Evolutionary conservation across 2,888 invertebrate genomes (phyloP).

Genomic region (Gibbula magus): DNA sequence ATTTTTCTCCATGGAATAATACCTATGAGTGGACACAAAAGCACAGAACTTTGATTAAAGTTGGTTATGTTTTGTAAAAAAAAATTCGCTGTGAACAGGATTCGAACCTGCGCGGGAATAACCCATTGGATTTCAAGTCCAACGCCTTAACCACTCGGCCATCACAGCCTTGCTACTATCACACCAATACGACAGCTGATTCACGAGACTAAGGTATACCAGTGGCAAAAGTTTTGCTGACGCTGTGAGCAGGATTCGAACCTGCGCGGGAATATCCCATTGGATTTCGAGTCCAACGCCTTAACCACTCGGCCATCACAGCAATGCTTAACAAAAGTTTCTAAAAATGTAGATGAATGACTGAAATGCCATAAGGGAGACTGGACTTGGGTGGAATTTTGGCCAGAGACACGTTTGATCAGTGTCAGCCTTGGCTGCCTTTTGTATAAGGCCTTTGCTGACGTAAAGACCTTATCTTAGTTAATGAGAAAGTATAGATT

Average conservation of each 20-base stretch:
- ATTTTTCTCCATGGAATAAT: too few species aligned
- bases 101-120: conserved; percentile 31
- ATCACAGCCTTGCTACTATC: conserved; percentile 33
- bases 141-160: conserved; percentile 51
- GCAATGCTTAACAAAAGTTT: background rate
- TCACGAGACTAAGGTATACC: background rate
- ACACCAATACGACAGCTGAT: too few species aligned
- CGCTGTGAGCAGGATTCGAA: conserved; percentile 31
- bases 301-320: conserved; percentile 30
- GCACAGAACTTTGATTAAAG: too few species aligned
- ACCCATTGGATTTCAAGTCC: conserved; percentile 44
- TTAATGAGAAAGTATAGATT: too few species aligned
- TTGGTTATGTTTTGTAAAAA: background rate
- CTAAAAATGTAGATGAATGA: too few species aligned
- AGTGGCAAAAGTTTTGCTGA: background rate
- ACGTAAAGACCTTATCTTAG: too few species aligned
- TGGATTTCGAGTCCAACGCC: conserved; percentile 33
- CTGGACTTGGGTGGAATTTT: too few species aligned
- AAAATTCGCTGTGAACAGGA: conserved; percentile 22
- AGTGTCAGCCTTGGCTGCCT: too few species aligned
- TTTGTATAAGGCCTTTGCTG: too few species aligned
- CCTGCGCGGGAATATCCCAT: conserved; percentile 30
- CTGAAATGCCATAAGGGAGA: too few species aligned
- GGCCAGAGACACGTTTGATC: too few species aligned
- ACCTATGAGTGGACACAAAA: too few species aligned